Evolutionary conservation across 2,797 vertebrate genomes (phyloP).

Genomic region (Falco biarmicus): DNA sequence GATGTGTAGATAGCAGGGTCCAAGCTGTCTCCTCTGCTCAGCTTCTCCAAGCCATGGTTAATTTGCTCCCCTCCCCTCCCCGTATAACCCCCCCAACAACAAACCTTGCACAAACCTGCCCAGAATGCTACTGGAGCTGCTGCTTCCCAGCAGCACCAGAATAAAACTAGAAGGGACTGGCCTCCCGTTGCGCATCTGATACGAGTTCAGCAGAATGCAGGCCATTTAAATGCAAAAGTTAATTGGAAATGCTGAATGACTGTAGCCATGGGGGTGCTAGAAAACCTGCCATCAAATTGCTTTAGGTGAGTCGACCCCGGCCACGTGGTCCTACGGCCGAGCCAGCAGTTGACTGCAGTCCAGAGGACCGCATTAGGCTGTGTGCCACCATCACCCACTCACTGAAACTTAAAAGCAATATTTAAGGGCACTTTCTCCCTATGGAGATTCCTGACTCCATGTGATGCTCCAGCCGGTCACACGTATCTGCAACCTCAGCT

Average conservation of each 20-base stretch:
- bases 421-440: not conserved
- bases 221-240: not conserved
- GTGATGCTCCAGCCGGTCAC: not conserved
- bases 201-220: not conserved
- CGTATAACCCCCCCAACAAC: fast-evolving
- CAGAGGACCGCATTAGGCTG: not conserved
- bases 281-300: not conserved
- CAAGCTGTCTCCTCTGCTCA: not conserved
- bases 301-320: not conserved
- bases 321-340: not conserved
- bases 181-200: not conserved
- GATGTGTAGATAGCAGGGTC: not conserved
- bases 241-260: not conserved
- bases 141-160: fast-evolving
- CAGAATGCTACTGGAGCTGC: not conserved
- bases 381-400: not conserved
- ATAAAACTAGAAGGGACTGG: not conserved
- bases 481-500: not conserved
- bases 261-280: not conserved
- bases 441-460: not conserved
- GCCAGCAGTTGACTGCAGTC: not conserved
- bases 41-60: not conserved
- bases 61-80: not conserved
- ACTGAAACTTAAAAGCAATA: not conserved
- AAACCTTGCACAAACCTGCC: not conserved